These are phyloP conservation scores for Camptogramma bilineatum DNA, from an alignment of 2,888 invertebrate genomes.

Conservation along the genomic window DNA sequence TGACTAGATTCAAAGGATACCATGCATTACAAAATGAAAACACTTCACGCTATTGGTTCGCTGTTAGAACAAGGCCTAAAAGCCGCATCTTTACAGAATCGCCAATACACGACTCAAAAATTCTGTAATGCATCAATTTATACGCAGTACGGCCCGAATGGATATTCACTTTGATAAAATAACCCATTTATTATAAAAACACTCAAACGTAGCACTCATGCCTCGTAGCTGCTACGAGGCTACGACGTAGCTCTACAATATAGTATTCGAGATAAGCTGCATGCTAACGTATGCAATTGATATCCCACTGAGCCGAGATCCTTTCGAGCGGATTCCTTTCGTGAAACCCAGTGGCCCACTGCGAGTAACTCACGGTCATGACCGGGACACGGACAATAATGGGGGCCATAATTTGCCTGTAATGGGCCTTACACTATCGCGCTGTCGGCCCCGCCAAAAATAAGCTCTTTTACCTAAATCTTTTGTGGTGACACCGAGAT, in stretches of 20 bases:
- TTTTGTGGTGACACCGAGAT: conserved; percentile 45
- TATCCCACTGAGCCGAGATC: conserved; percentile 48
- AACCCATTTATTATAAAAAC: neutral
- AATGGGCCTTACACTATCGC: conserved; percentile 76
- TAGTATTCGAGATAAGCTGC: conserved; percentile 39
- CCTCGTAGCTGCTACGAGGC: conserved; percentile 12
- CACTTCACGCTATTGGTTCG: no score
- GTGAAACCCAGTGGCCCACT: conserved; percentile 79
- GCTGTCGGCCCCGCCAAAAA: conserved; percentile 80
- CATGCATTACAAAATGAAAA: no score
- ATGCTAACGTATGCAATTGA: conserved; percentile 46
- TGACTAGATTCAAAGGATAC: no score
- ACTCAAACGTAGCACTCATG: conserved; percentile 5
- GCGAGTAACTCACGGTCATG: conserved; percentile 73
- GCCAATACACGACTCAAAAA: neutral
- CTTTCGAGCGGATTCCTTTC: conserved; percentile 65
- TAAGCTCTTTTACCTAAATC: conserved; percentile 76
- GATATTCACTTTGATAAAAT: conserved; percentile 1
- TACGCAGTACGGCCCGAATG: neutral
- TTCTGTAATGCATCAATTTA: neutral
- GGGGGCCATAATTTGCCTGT: conserved; percentile 82
- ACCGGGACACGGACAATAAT: conserved; percentile 77
- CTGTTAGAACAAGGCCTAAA: no score
- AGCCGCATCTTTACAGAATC: no score
- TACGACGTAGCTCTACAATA: conserved; percentile 15